Evolutionary conservation across 2,113 vertebrate species (phyloP), one percentile per base, ranked within the genome.

Genomic region (Rhabdomys dilectus): DNA sequence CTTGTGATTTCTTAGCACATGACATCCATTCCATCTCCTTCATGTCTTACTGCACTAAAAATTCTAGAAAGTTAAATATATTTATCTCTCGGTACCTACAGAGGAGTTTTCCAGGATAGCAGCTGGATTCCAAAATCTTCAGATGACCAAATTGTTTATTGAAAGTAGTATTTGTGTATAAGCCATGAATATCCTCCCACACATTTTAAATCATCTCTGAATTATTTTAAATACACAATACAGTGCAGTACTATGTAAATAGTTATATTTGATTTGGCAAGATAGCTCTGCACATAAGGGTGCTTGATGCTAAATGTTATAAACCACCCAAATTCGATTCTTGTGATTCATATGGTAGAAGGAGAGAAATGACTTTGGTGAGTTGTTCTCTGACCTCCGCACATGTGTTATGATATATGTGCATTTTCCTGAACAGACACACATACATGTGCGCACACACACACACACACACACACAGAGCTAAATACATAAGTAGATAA

Each of bases 11-110:
- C 1, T 62, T 66, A 58, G 42, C 29, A 91, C 10, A 60, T 31
- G 5, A 48, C 72, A 77, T 73, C 29, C 39, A 82, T 86, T 89
- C 34, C 15, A 89, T 68, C 39, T 95, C 82, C 58, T 86, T 91
- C 66, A 22, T 94, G 36, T 86, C 82, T 94, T 64, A 76, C 60
- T 82, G 8, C 45, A 97, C 36, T 72, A 93, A 85, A 45, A 75
- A 85, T 80, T 60, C 88, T 70, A 39, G 51, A 86, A 85, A 86
- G 77, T 62, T 80, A 89, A 81, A 80, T 81, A 45, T 3, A 86
- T 11, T 51, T 51, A 34, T 92, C 53, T 72, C 53, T 81, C 39
- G 31, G 10, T 39, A 81, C 51, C 34, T 56, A 70, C 39, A 81
- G 16, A 19, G 11, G 45, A 72, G 17, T 72, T 17, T 39, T 60